Base-by-base conservation (phyloP, 2,888 invertebrate species). In the Lathronympha strigana region DNA sequence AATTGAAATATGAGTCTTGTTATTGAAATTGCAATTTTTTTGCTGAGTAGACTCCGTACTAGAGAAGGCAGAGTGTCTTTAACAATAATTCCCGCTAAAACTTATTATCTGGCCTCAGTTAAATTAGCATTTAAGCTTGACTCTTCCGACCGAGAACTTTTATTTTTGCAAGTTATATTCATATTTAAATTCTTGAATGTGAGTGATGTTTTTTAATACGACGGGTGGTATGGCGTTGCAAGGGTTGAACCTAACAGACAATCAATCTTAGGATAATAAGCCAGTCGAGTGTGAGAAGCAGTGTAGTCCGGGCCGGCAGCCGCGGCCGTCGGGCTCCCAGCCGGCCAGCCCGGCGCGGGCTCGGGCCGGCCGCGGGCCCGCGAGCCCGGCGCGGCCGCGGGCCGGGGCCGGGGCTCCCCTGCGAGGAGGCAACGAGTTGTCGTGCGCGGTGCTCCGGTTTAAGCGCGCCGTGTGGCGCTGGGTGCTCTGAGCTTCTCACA, bases 391-490 rank as follows among this genome's bases (percentile, higher is more conserved):
- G n/a, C n/a, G 40, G 36, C 28, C 31, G 21, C n/a, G 11, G 25
- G 38, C 23, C 13, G 50, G 23, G n/a, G n/a, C n/a, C n/a, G n/a
- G n/a, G n/a, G n/a, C n/a, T n/a, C 57, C 28, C 33, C 49, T 55
- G 47, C 55, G 28, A 25, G 45, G 36, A 4, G 3, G 53, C 33
- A 38, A 45, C 53, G 51, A 36, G 11, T 45, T 54, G 28, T 15
- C 64, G n/a, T 40, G 47, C 53, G 51, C 54, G 28, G 47, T 49
- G 28, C 38, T 54, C 17, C 53, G 66, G 19, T 54, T 66, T 38
- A 66, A 66, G 53, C 60, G 66, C 19, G 66, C 66, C 31, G 66
- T 66, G 38, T 66, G 66, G 66, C 66, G 60, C 15, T 53, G 60
- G 60, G 53, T 66, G 53, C 51, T 66, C 47, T 66, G 38, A 60